Percentiles rank a stretch among this genome's conserved stretches.
phyloP scores from a whole-genome alignment of 2,888 invertebrate species.

The Pollenia angustigena region DNA sequence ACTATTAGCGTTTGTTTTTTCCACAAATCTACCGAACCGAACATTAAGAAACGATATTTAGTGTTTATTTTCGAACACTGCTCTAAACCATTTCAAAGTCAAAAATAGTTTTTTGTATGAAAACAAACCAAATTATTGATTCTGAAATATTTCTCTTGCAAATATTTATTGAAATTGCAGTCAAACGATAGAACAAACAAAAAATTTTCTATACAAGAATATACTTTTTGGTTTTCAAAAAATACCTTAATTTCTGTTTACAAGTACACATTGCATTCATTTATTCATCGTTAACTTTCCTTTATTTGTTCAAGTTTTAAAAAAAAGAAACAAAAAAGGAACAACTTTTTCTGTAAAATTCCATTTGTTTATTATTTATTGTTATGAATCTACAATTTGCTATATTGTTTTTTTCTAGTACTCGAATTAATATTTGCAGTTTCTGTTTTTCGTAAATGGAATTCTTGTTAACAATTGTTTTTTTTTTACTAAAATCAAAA shows the following conservation, averaged over 20 bases:
- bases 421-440: slow-evolving; percentile 4
- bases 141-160: not conserved
- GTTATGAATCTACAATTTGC: slow-evolving; percentile 41
- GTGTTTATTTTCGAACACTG: no score
- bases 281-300: not conserved
- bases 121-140: slow-evolving; percentile 15
- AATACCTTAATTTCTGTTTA: slow-evolving; percentile 26
- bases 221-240: not conserved
- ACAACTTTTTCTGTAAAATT: slow-evolving; percentile 8
- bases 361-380: not conserved
- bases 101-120: no score
- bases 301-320: slow-evolving; percentile 5
- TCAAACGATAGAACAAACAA: not conserved
- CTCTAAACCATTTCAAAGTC: no score
- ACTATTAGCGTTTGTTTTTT: no score
- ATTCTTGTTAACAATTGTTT: not conserved
- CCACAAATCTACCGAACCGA: no score
- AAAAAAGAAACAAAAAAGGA: not conserved
- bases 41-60: no score
- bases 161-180: slow-evolving; percentile 1
- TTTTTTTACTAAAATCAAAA: no score
- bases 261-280: slow-evolving; percentile 1
- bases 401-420: slow-evolving; percentile 4
- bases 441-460: not conserved
- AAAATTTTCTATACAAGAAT: not conserved